Percentiles rank a stretch among this genome's conserved stretches.
Conservation (phyloP, 2,797 vertebrate species). For the Intellagama lesueurii region DNA sequence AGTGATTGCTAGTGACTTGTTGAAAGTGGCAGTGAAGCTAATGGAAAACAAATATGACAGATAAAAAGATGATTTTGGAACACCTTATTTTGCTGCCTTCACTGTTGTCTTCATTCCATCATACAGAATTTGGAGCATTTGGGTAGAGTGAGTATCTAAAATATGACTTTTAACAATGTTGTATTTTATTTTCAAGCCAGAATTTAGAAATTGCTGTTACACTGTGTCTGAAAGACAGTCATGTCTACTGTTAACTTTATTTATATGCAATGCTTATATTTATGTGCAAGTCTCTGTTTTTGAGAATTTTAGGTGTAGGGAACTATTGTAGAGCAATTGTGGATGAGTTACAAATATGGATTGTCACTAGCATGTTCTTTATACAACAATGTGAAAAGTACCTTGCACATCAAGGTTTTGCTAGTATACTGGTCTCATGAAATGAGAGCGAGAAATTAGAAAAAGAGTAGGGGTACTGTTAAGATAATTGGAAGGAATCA, state of each 20-base stretch:
- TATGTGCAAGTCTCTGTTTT: background rate
- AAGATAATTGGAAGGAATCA: too few species aligned
- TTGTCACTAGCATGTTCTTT: too few species aligned
- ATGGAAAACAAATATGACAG: conserved; percentile 63
- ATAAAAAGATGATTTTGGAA: conserved; percentile 56
- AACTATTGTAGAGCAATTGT: background rate
- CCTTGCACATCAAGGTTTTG: too few species aligned
- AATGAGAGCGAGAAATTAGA: too few species aligned
- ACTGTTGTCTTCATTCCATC: conserved; percentile 51
- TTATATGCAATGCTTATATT: background rate
- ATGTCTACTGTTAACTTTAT: background rate
- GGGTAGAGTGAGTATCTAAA: conserved; percentile 39
- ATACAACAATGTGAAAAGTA: too few species aligned
- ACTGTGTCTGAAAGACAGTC: background rate
- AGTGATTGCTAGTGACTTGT: conserved; percentile 54
- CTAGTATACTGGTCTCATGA: too few species aligned
- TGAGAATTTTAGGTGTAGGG: background rate
- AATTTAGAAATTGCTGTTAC: background rate
- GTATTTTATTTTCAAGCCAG: background rate
- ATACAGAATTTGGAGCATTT: conserved; percentile 51
- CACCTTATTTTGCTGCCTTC: conserved; percentile 47
- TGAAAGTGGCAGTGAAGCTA: conserved; percentile 51
- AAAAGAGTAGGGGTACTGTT: too few species aligned
- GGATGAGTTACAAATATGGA: too few species aligned
- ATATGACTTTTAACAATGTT: background rate